A percentile compares a stretch with the other conserved stretches of the same genome.
Conservation (phyloP, 1,140 invertebrate species). For the Tenebrio molitor region DNA sequence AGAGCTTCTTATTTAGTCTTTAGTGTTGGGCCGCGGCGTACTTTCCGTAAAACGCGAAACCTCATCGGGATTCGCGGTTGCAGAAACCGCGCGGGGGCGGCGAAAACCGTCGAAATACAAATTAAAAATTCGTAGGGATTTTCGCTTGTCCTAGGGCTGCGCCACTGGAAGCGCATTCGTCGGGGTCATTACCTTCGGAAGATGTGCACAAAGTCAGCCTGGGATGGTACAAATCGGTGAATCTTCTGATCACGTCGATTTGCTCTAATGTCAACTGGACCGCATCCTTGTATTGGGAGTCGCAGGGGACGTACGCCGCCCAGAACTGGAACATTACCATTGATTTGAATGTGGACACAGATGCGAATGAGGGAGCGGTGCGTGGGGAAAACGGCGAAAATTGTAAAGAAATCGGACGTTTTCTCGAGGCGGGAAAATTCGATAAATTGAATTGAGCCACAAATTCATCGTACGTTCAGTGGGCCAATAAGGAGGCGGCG, state of each 20-base stretch:
- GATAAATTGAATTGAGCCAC: slow-evolving; percentile 10
- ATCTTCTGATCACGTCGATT: slow-evolving; percentile 84
- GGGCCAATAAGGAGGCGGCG: background rate
- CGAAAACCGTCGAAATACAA: background rate
- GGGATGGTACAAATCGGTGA: slow-evolving; percentile 78
- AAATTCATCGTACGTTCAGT: slow-evolving; percentile 20
- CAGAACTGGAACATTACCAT: slow-evolving; percentile 78
- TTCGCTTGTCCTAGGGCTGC: background rate
- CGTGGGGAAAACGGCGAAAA: no score
- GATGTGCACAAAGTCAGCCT: slow-evolving; percentile 77
- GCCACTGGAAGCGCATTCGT: background rate
- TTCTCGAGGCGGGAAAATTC: background rate
- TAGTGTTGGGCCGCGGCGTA: background rate
- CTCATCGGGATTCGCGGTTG: background rate
- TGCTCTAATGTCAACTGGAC: slow-evolving; percentile 86
- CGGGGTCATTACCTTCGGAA: slow-evolving; percentile 72
- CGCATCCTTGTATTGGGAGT: slow-evolving; percentile 84
- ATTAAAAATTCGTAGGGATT: background rate
- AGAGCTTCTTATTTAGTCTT: slow-evolving; percentile 28
- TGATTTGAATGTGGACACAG: slow-evolving; percentile 1
- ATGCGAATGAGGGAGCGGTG: background rate
- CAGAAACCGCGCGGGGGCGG: background rate
- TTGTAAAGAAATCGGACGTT: background rate
- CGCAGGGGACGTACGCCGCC: slow-evolving; percentile 91
- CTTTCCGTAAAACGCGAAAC: slow-evolving; percentile 12